Base-by-base conservation (phyloP, 35 echinoderm and acorn worm genomes). In the Ophiothrix spiculata region DNA sequence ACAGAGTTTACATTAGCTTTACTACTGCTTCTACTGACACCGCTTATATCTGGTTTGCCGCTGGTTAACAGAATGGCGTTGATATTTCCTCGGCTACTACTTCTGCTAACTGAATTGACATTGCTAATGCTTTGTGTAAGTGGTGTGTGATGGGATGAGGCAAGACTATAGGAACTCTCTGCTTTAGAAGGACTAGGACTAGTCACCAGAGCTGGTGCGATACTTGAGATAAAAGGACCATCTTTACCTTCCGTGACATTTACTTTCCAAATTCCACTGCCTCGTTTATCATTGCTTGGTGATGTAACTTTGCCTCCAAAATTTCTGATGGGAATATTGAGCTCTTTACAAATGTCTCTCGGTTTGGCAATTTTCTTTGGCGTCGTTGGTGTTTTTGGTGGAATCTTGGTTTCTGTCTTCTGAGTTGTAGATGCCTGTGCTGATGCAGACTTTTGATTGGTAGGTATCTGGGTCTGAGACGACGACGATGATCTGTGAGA, bases 231-330 rank as follows among this genome's bases (percentile, higher is more conserved):
- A n/a, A n/a, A n/a, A n/a, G n/a, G n/a, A n/a, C n/a, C n/a, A n/a
- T n/a, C n/a, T n/a, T n/a, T n/a, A n/a, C n/a, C n/a, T n/a, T n/a
- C n/a, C n/a, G n/a, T n/a, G n/a, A n/a, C n/a, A n/a, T n/a, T n/a
- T n/a, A n/a, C n/a, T n/a, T n/a, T 63, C 96, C 96, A 99, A 56
- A 94, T 69, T 56, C 90, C 87, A 39, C 82, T 64, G 4, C 77
- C 74, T 39, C 76, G 81, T 11, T 83, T 88, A 33, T 90, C 91
- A 64, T 76, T 73, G 12, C 87, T 81, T 40, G 94, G 94, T 35
- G 94, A 97, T 31, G 80, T 90, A 21, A 97, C 87, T 75, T 97
- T 92, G 39, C 94, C 94, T 28, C 88, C 91, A 75, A 89, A 93
- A 69, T 97, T 97, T 79, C 87, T 92, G 33, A 97, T 79, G 19